Conservation (phyloP, 2,113 vertebrate species). For the Thunnus thynnus region DNA sequence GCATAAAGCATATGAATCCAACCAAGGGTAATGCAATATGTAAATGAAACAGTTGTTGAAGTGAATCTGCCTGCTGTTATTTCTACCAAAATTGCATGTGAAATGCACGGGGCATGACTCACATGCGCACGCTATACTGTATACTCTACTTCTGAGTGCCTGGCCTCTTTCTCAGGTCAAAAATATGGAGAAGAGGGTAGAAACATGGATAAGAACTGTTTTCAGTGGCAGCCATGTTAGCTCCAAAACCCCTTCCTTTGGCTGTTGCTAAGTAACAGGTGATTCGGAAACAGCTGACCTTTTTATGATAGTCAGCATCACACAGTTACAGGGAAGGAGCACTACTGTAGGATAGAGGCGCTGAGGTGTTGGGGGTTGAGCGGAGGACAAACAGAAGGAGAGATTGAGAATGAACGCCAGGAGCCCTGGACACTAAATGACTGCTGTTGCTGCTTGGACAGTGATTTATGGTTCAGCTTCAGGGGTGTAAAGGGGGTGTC, state of each 20-base stretch:
- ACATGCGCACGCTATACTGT: neutral
- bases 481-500: conserved; percentile 18
- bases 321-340: conserved; percentile 7
- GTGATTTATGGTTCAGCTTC: conserved; percentile 70
- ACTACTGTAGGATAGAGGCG: neutral
- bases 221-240: conserved; percentile 24
- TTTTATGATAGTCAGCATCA: conserved; percentile 2
- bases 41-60: conserved; percentile 72
- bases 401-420: conserved; percentile 15
- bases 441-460: conserved; percentile 58
- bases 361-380: conserved; percentile 33
- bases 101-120: conserved; percentile 34
- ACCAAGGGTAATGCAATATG: conserved; percentile 75
- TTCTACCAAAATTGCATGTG: conserved; percentile 46
- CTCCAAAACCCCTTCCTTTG: neutral
- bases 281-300: conserved; percentile 17
- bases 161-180: neutral
- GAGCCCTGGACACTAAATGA: conserved; percentile 54
- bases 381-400: conserved; percentile 43
- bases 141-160: neutral
- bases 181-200: neutral
- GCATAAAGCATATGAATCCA: conserved; percentile 65
- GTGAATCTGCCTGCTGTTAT: conserved; percentile 57
- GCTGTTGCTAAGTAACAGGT: conserved; percentile 56
- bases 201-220: conserved; percentile 9